Base-by-base conservation (phyloP, 1,140 invertebrate species). In the Platyura marginata region DNA sequence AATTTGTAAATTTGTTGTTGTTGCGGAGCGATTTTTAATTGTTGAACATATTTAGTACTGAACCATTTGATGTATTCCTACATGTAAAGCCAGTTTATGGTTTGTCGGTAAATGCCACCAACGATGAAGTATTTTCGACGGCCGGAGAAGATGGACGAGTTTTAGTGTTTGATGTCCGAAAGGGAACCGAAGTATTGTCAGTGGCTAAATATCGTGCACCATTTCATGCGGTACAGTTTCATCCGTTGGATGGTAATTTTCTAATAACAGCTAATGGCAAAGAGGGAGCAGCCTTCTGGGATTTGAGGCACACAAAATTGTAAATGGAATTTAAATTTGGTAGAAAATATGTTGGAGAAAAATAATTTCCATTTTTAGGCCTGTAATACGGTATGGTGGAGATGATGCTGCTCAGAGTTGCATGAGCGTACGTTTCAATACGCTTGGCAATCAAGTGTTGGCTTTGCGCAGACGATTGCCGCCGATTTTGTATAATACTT, bases 171-270 rank as follows among this genome's bases (percentile, higher is more conserved):
- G 91, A 96, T 60, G 21, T 57, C 15, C 51, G 59, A 2, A 41
- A 16, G 0, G 48, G 48, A 2, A 38, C 53, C 49, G 44, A 52
- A 65, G 47, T 58, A 8, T n/a, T 38, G 45, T 70, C 69, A 46
- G 52, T 83, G 41, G 79, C 79, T 21, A 74, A 71, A 48, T 72
- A 71, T 48, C 71, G 67, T 41, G 72, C 74, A 33, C 72, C 86
- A 16, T 92, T 91, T 67, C 88, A 93, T 64, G 82, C 84, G 10
- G 87, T 92, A 5, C 83, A 83, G 72, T 91, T 85, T 57, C 90
- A 92, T 64, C 90, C 89, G 1, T 58, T 72, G 13, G 85, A 93
- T 50, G 72, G 82, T 0, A 68, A 78, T 52, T 72, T 87, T 45
- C 54, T 95, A 21, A 83, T 81, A 3, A 89, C 87, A 11, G 88